Evolutionary conservation across 30 jellyfish, hydroid and myxozoan genomes (phyloP).

Genomic region (Sanderia malayensis): DNA sequence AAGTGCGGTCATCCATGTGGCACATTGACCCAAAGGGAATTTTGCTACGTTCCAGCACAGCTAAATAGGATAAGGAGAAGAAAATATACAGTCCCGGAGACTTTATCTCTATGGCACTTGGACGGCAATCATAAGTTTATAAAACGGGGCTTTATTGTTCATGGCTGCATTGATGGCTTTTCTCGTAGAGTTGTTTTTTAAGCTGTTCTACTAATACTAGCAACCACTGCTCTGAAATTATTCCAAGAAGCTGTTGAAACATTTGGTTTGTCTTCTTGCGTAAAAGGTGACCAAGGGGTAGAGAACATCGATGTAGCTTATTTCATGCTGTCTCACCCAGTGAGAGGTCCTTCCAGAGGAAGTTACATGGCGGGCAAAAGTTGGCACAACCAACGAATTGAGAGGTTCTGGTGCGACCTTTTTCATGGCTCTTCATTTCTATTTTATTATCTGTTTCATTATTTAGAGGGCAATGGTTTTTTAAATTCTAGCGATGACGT

Average conservation of each 20-base stretch:
- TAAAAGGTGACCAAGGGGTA: not conserved
- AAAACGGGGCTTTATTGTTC: constrained; percentile 38
- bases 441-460: constrained; percentile 11
- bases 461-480: constrained; percentile 13
- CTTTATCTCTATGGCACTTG: constrained; percentile 28
- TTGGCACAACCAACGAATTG: constrained; percentile 47
- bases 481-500: constrained; percentile 1
- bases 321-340: constrained; percentile 30
- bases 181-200: constrained; percentile 16
- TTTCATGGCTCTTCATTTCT: constrained; percentile 11
- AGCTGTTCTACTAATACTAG: constrained; percentile 18
- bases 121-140: constrained; percentile 46
- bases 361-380: constrained; percentile 52
- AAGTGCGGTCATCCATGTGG: constrained; percentile 42
- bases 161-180: constrained; percentile 48
- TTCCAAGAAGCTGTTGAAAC: not conserved
- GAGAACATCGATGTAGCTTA: constrained; percentile 50
- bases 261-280: constrained; percentile 1
- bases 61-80: constrained; percentile 14
- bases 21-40: constrained; percentile 64
- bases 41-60: constrained; percentile 40
- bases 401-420: constrained; percentile 40
- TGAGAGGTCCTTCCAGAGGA: constrained; percentile 43
- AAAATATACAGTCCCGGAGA: constrained; percentile 35
- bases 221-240: constrained; percentile 9